phyloP scores from a whole-genome alignment of 2,113 vertebrate species.

The Dasypus novemcinctus region DNA sequence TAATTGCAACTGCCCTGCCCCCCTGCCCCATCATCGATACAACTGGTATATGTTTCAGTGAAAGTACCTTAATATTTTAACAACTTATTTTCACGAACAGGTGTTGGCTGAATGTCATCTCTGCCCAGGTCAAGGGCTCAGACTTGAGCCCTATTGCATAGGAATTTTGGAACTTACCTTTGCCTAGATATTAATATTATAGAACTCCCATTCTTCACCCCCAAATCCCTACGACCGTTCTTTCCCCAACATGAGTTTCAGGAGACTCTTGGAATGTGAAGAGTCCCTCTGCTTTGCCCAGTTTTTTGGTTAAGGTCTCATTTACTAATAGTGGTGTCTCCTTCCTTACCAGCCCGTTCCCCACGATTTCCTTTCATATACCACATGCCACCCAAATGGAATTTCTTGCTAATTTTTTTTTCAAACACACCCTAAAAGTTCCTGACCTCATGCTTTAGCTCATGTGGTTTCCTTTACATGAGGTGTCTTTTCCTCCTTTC shows the following conservation, averaged over 20 bases:
- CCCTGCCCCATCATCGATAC: neutral
- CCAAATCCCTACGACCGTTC: neutral
- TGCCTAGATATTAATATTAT: neutral
- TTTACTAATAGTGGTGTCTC: neutral
- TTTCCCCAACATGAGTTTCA: neutral
- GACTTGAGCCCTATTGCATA: neutral
- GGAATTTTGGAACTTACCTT: neutral
- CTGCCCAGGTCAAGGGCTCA: neutral
- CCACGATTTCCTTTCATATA: neutral
- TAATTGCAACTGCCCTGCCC: neutral
- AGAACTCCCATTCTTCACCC: neutral
- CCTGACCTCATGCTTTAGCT: neutral
- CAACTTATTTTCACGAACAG: neutral
- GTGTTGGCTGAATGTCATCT: neutral
- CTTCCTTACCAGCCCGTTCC: neutral
- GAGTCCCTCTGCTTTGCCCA: neutral
- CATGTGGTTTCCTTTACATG: neutral
- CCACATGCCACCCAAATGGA: neutral
- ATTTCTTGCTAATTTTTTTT: neutral
- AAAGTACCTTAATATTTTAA: neutral
- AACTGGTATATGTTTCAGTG: neutral
- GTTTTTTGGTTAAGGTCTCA: neutral
- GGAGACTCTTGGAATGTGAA: neutral
- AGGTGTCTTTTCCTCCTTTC: neutral
- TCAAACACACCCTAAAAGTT: neutral